Evolutionary conservation across 2,797 vertebrate genomes (phyloP), one percentile per base, ranked within the genome.

Genomic region (Oceanodroma leucorhoa): DNA sequence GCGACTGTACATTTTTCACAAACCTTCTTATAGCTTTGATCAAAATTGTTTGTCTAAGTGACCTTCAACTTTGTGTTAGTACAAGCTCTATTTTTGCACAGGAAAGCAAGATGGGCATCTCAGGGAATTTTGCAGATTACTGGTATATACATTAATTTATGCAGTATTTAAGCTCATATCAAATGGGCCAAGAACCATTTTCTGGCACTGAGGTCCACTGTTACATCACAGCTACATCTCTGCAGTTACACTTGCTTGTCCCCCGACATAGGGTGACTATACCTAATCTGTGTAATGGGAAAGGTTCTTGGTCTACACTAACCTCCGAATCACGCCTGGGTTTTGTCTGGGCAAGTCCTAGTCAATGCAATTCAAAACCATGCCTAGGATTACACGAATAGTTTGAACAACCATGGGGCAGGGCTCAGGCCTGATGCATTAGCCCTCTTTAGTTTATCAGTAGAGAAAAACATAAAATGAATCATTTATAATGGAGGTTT

Each of bases 301-400:
- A 61, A 86, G 5, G 18, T 48, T 81, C 11, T 55, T 38, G 5
- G 4, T 60, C 27, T 72, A 54, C 19, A 23, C 7, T 43, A 43
- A 36, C 5, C 11, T 82, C 22, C 36, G 65, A 79, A 62, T 0
- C 10, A 26, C 1, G 4, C 4, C n/a, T 38, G 16, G 0, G 2
- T 51, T 88, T 96, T 84, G 3, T 29, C 27, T 87, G 41, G 23
- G 11, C 5, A n/a, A 84, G 5, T 50, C 19, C 23, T 16, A 61
- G 27, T 54, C 22, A 71, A 46, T 14, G 43, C 13, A 69, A 17
- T 46, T 61, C 21, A 79, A 78, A 95, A 34, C 9, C 23, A 14
- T 34, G 14, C 4, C 7, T 22, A 65, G 46, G 19, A 50, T 54
- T 58, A 62, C 12, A 11, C 4, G 51, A 43, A n/a, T 1, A 57